Evolutionary conservation across 2,888 invertebrate genomes (phyloP).

Genomic region (Carcina quercana): DNA sequence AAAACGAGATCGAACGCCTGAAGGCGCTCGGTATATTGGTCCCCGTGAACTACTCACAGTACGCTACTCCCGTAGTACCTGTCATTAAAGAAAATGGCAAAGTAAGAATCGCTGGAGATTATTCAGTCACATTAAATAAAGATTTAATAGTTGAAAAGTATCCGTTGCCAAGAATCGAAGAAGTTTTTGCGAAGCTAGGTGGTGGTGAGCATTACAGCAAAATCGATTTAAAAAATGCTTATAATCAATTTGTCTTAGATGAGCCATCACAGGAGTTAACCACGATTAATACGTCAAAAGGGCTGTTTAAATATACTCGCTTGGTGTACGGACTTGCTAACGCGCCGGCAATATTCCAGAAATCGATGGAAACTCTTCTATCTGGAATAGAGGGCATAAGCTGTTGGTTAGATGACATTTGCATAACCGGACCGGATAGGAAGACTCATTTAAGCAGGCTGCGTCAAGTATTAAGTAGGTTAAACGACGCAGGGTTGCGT

Average conservation of each 20-base stretch:
- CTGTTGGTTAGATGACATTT: slow-evolving; percentile 24
- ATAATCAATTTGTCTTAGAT: slow-evolving; percentile 12
- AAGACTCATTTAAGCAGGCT: slow-evolving; percentile 11
- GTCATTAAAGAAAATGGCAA: slow-evolving; percentile 15
- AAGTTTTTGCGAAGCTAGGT: slow-evolving; percentile 11
- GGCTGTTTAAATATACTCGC: slow-evolving; percentile 24
- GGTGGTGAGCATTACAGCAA: slow-evolving; percentile 20
- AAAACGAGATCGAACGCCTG: slow-evolving; percentile 18
- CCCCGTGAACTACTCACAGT: slow-evolving; percentile 15
- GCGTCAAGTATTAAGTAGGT: slow-evolving; percentile 13
- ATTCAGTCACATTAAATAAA: slow-evolving; percentile 21
- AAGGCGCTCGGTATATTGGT: slow-evolving; percentile 18
- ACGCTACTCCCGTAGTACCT: slow-evolving; percentile 19
- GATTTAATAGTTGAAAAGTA: slow-evolving; percentile 18
- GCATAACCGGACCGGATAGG: slow-evolving; percentile 12
- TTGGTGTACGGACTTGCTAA: slow-evolving; percentile 28
- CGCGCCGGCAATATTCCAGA: slow-evolving; percentile 33
- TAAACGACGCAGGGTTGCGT: slow-evolving; percentile 15
- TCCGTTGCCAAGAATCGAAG: slow-evolving; percentile 15
- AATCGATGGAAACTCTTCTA: slow-evolving; percentile 25
- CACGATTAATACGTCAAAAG: slow-evolving; percentile 24
- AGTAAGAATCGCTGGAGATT: slow-evolving; percentile 15
- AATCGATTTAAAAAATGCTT: slow-evolving; percentile 18
- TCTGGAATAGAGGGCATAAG: slow-evolving; percentile 19
- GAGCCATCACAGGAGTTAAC: slow-evolving; percentile 16